Conservation (phyloP, 2,888 invertebrate genomes). For the Machimus rusticus region DNA sequence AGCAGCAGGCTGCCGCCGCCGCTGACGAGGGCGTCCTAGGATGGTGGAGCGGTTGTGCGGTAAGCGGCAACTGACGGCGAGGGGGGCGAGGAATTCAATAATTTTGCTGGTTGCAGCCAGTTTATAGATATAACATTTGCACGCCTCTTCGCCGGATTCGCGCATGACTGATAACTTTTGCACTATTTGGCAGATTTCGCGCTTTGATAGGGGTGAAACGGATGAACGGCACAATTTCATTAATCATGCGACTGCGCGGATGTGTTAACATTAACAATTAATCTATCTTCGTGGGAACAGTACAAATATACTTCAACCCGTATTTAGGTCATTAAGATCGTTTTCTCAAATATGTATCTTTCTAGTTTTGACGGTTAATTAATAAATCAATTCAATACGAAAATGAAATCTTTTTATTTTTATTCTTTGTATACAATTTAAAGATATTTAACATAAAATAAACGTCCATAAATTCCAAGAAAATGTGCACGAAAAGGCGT, state of each 20-base stretch:
- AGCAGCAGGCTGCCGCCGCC: background rate
- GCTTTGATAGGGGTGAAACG: conserved; percentile 5
- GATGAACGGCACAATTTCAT: background rate
- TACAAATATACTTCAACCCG: background rate
- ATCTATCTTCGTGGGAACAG: background rate
- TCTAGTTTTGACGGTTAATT: background rate
- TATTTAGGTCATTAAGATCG: background rate
- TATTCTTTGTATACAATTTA: no score
- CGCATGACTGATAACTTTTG: conserved; percentile 22
- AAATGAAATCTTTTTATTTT: no score
- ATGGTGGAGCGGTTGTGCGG: background rate
- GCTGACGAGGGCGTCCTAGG: background rate
- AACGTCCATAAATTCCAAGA: no score
- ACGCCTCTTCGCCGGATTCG: background rate
- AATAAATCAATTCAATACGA: background rate
- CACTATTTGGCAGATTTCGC: background rate
- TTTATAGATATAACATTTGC: background rate
- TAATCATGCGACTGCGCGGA: background rate
- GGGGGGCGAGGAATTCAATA: background rate
- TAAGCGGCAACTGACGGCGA: background rate
- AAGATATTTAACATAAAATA: no score
- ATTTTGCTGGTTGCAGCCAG: background rate
- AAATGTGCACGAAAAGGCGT: no score
- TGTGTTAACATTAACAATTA: background rate
- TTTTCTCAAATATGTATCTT: background rate